phyloP scores from a whole-genome alignment of 2,888 invertebrate species.

The Pterostichus madidus region DNA sequence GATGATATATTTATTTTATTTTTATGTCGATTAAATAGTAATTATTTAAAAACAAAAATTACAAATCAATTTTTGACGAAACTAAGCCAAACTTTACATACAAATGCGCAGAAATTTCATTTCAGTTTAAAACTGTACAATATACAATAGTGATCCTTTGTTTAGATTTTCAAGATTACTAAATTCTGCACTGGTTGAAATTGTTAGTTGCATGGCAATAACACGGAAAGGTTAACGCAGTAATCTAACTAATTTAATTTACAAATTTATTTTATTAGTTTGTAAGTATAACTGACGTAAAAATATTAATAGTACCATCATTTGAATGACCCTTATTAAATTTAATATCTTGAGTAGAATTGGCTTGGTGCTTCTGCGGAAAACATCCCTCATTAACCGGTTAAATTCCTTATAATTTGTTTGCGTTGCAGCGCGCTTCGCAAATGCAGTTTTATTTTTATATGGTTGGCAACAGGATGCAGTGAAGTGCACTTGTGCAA shows the following conservation, averaged over 20 bases:
- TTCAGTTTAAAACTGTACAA: too few relatives aligned
- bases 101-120: too few relatives aligned
- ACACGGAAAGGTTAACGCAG: not conserved
- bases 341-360: slow-evolving; percentile 37
- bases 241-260: slow-evolving; percentile 27
- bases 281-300: not conserved
- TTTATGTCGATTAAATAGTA: too few relatives aligned
- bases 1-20: too few relatives aligned
- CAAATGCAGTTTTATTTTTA: slow-evolving; percentile 49
- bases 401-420: slow-evolving; percentile 58
- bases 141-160: not conserved
- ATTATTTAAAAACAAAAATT: too few relatives aligned
- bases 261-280: slow-evolving; percentile 43
- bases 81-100: too few relatives aligned
- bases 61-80: too few relatives aligned
- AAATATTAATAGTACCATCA: slow-evolving; percentile 36
- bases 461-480: slow-evolving; percentile 52
- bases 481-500: slow-evolving; percentile 38
- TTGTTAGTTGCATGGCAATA: not conserved
- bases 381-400: slow-evolving; percentile 44
- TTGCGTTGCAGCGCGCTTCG: slow-evolving; percentile 48
- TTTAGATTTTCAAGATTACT: not conserved
- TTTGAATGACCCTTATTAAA: slow-evolving; percentile 47
- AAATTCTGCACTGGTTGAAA: not conserved
- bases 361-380: not conserved